A percentile compares a stretch with the other conserved stretches of the same genome.
Evolutionary conservation across 2,797 vertebrate genomes (phyloP).

Genomic region (Rhinoraja longicauda): DNA sequence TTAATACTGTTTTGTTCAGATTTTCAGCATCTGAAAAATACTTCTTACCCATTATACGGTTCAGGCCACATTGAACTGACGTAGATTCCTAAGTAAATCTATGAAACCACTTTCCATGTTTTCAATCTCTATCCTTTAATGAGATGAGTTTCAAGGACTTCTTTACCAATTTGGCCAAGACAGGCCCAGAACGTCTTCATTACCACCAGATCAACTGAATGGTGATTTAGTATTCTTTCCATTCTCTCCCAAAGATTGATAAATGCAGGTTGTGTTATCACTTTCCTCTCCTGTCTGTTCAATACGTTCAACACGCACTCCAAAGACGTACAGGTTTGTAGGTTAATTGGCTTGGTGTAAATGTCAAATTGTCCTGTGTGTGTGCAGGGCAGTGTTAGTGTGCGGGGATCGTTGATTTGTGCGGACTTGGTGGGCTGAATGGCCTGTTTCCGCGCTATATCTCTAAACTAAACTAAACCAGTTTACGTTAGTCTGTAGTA

Average conservation of each 20-base stretch:
- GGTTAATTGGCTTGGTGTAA: no score
- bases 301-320: not conserved
- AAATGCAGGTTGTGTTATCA: no score
- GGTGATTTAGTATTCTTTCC: not conserved
- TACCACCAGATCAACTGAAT: not conserved
- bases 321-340: not conserved
- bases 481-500: not conserved
- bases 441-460: no score
- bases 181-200: not conserved
- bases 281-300: not conserved
- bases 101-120: not conserved
- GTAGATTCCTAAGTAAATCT: not conserved
- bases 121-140: not conserved
- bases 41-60: no score
- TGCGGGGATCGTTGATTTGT: no score
- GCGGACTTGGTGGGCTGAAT: no score
- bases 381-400: no score
- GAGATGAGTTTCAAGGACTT: not conserved
- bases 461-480: not conserved
- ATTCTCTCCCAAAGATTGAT: not conserved
- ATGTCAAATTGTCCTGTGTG: no score
- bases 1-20: no score
- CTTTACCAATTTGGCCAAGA: not conserved
- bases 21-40: no score
- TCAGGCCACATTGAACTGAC: not conserved